These are phyloP conservation scores for Pseudochromis fuscus DNA, from an alignment of 2,797 vertebrate genomes.

Conservation along the genomic window DNA sequence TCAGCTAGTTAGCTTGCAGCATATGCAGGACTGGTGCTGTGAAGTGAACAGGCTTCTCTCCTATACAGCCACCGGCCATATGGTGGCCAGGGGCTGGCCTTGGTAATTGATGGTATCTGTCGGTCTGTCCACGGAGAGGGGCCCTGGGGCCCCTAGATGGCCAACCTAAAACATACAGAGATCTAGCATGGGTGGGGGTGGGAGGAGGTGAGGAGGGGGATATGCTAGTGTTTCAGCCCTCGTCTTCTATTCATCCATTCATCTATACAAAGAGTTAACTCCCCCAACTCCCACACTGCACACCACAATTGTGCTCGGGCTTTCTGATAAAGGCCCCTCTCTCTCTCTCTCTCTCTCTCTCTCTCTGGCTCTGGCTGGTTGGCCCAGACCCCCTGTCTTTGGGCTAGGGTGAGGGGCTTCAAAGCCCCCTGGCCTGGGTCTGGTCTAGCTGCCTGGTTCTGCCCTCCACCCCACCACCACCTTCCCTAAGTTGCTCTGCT, in stretches of 20 bases:
- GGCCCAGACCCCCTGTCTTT: conserved; percentile 69
- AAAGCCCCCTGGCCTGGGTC: conserved; percentile 67
- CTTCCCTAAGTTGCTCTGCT: conserved; percentile 54
- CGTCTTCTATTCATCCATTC: conserved; percentile 85
- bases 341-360: conserved; percentile 65
- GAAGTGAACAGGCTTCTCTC: conserved; percentile 75
- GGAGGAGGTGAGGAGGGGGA: conserved; percentile 65
- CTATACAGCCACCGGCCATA: conserved; percentile 88
- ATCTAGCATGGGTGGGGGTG: conserved; percentile 62
- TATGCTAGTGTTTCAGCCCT: conserved; percentile 86
- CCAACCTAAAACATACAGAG: conserved; percentile 81
- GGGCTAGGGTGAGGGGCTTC: conserved; percentile 70
- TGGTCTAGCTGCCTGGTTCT: conserved; percentile 64
- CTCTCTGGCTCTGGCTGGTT: conserved; percentile 63
- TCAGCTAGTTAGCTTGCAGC: conserved; percentile 76
- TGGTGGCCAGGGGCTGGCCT: conserved; percentile 83
- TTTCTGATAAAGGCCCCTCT: conserved; percentile 81
- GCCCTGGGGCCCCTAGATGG: conserved; percentile 74
- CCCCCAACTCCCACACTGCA: conserved; percentile 82
- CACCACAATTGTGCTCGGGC: conserved; percentile 76
- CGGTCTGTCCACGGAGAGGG: conserved; percentile 75
- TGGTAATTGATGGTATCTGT: conserved; percentile 88
- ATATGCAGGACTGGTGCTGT: conserved; percentile 79
- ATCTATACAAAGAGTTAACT: conserved; percentile 86
- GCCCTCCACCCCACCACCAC: conserved; percentile 52